Evolutionary conservation across 2,888 invertebrate genomes (phyloP).

Genomic region (Pyrocoelia pectoralis): DNA sequence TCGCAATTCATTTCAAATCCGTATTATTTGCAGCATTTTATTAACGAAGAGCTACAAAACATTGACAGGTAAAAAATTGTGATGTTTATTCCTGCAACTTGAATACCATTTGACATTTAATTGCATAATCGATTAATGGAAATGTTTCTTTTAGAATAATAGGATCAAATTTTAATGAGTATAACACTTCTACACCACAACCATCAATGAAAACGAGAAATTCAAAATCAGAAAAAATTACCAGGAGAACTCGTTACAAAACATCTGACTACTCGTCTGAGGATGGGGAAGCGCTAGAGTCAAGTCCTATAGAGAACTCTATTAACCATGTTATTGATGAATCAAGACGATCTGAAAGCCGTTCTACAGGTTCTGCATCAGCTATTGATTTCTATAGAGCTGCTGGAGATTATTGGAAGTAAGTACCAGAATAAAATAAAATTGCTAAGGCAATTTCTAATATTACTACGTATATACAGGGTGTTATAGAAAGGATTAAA

Average conservation of each 20-base stretch:
- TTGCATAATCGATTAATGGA: too few relatives aligned
- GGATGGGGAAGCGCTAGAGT: conserved; percentile 63
- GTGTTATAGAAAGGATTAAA: too few relatives aligned
- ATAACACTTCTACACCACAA: conserved; percentile 42
- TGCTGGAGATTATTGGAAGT: conserved; percentile 88
- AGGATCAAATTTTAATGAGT: conserved; percentile 8
- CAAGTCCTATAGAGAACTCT: conserved; percentile 61
- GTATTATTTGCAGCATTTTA: too few relatives aligned
- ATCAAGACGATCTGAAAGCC: conserved; percentile 60
- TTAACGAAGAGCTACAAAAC: too few relatives aligned
- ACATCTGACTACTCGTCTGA: conserved; percentile 74
- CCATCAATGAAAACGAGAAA: conserved; percentile 46
- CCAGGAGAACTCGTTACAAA: conserved; percentile 49
- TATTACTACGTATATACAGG: too few relatives aligned
- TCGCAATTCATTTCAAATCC: too few relatives aligned
- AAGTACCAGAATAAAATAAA: conserved; percentile 63
- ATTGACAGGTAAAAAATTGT: too few relatives aligned
- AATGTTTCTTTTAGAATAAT: conserved; percentile 10
- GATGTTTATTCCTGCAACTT: neutral
- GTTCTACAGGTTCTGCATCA: conserved; percentile 63
- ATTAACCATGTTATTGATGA: conserved; percentile 59
- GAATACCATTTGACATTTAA: too few relatives aligned
- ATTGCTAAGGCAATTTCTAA: too few relatives aligned
- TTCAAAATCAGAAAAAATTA: conserved; percentile 45
- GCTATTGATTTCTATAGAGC: conserved; percentile 79